Conservation (phyloP, 2,888 invertebrate genomes). For the Teleiodes luculella region DNA sequence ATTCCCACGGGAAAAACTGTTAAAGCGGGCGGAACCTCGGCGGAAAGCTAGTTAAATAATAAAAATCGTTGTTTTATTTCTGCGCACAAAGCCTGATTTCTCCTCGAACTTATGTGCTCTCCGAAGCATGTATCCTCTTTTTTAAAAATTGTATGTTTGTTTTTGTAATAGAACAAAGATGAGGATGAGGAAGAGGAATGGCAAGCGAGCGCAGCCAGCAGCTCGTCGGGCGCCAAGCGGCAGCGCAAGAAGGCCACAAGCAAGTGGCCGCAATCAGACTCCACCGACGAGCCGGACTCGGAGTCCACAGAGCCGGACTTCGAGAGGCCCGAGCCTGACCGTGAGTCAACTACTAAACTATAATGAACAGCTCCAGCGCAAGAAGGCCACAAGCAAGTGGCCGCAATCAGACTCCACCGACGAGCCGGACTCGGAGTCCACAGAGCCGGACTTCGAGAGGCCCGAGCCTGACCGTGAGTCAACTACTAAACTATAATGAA, state of each 20-base stretch:
- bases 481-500: not conserved
- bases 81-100: too few relatives aligned
- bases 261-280: constrained; percentile 55
- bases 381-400: constrained; percentile 36
- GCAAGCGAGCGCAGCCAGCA: constrained; percentile 54
- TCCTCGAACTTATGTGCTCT: too few relatives aligned
- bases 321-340: constrained; percentile 47
- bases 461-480: constrained; percentile 47
- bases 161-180: constrained; percentile 39
- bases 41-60: too few relatives aligned
- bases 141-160: not conserved
- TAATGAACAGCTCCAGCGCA: constrained; percentile 20
- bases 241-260: constrained; percentile 20
- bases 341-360: constrained; percentile 33
- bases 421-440: constrained; percentile 62
- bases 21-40: too few relatives aligned
- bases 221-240: constrained; percentile 35
- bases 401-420: constrained; percentile 56
- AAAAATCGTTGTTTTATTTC: too few relatives aligned
- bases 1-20: too few relatives aligned
- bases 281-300: constrained; percentile 60
- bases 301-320: constrained; percentile 67
- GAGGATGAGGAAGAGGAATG: constrained; percentile 67
- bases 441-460: constrained; percentile 64
- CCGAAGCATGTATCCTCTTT: too few relatives aligned